Conservation (phyloP, 2,888 invertebrate species). For the Oscheius sp. region DNA sequence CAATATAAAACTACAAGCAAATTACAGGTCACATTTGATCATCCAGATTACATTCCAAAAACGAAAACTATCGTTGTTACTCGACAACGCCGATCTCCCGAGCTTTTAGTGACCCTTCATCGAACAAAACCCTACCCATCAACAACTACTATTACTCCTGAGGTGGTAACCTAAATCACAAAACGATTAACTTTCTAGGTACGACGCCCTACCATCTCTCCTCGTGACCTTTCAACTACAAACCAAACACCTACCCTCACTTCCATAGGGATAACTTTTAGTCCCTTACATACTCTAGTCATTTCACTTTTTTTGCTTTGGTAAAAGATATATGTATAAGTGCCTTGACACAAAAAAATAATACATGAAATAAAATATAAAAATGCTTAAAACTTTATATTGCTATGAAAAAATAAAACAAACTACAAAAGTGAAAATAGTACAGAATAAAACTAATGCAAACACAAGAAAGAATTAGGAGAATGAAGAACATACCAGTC, state of each 20-base stretch:
- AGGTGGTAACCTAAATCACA: neutral
- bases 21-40: constrained; percentile 63
- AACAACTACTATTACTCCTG: neutral
- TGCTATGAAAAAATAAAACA: too few species aligned
- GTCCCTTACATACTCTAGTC: too few species aligned
- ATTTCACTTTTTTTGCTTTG: too few species aligned
- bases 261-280: too few species aligned
- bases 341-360: too few species aligned
- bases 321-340: too few species aligned
- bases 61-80: constrained; percentile 46
- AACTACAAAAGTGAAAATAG: too few species aligned
- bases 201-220: neutral
- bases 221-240: neutral
- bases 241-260: too few species aligned
- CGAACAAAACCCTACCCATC: neutral
- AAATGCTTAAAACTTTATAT: too few species aligned
- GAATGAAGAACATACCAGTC: constrained; percentile 79
- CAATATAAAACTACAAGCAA: neutral
- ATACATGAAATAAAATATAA: too few species aligned
- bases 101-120: constrained; percentile 17
- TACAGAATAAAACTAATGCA: too few species aligned
- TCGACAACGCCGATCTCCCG: constrained; percentile 37
- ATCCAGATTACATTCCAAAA: constrained; percentile 48
- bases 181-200: neutral
- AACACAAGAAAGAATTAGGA: neutral